These are phyloP conservation scores for Steinernema carpocapsae DNA, from an alignment of 2,888 invertebrate species.

Conservation along the genomic window DNA sequence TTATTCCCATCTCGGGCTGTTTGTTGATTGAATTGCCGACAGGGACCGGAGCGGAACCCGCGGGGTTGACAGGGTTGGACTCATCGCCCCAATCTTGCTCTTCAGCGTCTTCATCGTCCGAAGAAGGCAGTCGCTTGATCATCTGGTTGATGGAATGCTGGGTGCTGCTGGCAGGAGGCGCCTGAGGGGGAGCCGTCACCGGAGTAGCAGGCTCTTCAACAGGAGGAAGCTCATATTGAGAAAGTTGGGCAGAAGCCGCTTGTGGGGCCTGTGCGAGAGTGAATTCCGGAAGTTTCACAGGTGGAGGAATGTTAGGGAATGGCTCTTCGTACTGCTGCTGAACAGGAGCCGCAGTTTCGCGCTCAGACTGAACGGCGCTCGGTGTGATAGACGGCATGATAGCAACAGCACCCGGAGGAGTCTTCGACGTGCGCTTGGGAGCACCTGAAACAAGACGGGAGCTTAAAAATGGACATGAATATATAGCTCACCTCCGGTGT, in stretches of 20 bases:
- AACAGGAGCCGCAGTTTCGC: neutral
- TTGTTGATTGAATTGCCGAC: neutral
- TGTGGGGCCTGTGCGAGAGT: conserved; percentile 10
- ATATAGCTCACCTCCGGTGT: conserved; percentile 3
- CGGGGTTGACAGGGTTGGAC: neutral
- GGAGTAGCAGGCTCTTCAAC: conserved; percentile 21
- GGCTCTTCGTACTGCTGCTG: conserved; percentile 15
- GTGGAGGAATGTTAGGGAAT: neutral
- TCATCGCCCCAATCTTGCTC: conserved; percentile 44
- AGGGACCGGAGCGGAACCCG: neutral
- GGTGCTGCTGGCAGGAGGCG: conserved; percentile 10
- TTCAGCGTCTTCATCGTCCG: conserved; percentile 42
- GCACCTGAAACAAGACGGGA: neutral
- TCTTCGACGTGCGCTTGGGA: conserved; percentile 26
- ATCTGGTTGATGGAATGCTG: conserved; percentile 25
- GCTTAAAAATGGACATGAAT: neutral
- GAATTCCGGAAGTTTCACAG: conserved; percentile 10
- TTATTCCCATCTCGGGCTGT: neutral
- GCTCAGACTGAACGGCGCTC: neutral
- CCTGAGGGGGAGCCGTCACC: neutral
- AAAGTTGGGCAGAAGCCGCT: conserved; percentile 29
- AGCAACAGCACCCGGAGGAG: conserved; percentile 11
- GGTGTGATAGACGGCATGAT: conserved; percentile 19
- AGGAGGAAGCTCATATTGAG: conserved; percentile 34
- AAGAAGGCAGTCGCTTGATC: conserved; percentile 33